A percentile compares a stretch with the other conserved stretches of the same genome.
These are phyloP conservation scores for Chymomyza costata DNA, from an alignment of 1,140 invertebrate species.

Conservation along the genomic window DNA sequence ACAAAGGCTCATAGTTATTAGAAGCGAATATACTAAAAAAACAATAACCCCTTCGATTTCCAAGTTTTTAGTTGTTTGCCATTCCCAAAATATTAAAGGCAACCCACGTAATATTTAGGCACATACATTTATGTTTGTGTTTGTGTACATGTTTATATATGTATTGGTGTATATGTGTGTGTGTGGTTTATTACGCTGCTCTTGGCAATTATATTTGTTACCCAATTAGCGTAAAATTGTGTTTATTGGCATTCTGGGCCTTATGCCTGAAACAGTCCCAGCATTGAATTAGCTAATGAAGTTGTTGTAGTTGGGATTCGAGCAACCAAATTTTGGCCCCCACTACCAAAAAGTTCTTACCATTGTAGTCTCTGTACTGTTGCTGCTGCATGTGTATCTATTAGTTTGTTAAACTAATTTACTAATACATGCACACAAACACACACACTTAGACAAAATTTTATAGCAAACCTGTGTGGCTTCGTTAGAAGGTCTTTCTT, in stretches of 20 bases:
- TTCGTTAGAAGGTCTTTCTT: too few relatives aligned
- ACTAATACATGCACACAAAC: slow-evolving; percentile 34
- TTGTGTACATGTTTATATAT: slow-evolving; percentile 2
- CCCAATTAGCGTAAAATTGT: slow-evolving; percentile 73
- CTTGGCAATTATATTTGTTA: slow-evolving; percentile 74
- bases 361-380: slow-evolving; percentile 19
- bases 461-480: too few relatives aligned
- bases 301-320: too few relatives aligned
- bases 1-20: too few relatives aligned
- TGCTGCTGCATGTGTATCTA: slow-evolving; percentile 39
- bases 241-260: slow-evolving; percentile 58
- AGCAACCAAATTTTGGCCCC: too few relatives aligned
- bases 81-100: too few relatives aligned
- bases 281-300: slow-evolving; percentile 69
- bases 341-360: too few relatives aligned
- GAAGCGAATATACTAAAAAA: too few relatives aligned
- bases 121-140: slow-evolving; percentile 6
- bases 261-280: slow-evolving; percentile 31
- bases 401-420: slow-evolving; percentile 66
- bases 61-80: too few relatives aligned
- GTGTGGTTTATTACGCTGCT: slow-evolving; percentile 71
- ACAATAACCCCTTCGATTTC: too few relatives aligned
- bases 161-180: slow-evolving; percentile 42
- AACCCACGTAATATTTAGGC: too few relatives aligned
- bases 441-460: too few relatives aligned